A percentile compares a stretch with the other conserved stretches of the same genome.
phyloP scores from a whole-genome alignment of 2,888 invertebrate species.

The Eustalomyia histrio region DNA sequence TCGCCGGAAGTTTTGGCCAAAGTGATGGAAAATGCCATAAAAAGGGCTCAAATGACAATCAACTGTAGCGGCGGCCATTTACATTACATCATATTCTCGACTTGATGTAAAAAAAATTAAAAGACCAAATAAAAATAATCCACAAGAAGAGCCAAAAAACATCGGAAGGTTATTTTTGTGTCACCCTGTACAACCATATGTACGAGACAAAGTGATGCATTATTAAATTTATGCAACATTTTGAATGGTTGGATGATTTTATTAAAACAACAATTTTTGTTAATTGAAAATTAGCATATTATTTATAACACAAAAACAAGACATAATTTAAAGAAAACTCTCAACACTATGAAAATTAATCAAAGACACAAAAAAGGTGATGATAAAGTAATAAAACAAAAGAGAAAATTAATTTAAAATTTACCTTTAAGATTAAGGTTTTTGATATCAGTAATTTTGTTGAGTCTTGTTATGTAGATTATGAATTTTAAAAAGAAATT shows the following conservation, averaged over 20 bases:
- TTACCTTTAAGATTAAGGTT: slow-evolving; percentile 18
- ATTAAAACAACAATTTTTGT: slow-evolving; percentile 61
- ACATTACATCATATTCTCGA: no score
- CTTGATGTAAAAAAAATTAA: no score
- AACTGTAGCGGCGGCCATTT: no score
- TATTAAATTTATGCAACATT: slow-evolving; percentile 65
- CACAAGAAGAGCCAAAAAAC: no score
- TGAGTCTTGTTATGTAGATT: neutral
- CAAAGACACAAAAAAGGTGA: slow-evolving; percentile 53
- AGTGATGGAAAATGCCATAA: no score
- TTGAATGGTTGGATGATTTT: slow-evolving; percentile 63
- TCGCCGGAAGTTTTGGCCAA: no score
- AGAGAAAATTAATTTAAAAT: slow-evolving; percentile 29
- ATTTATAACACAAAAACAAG: slow-evolving; percentile 23
- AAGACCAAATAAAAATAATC: no score
- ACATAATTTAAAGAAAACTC: slow-evolving; percentile 8
- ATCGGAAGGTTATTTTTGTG: no score
- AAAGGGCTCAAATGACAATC: no score
- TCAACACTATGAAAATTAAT: slow-evolving; percentile 5
- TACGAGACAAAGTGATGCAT: slow-evolving; percentile 57
- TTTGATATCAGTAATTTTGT: neutral
- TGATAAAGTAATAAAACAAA: slow-evolving; percentile 54
- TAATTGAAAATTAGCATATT: slow-evolving; percentile 66
- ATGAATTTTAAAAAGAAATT: no score
- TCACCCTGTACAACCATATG: neutral